Percentiles rank a stretch among this genome's conserved stretches.
Conservation (phyloP, 1,140 invertebrate genomes). For the Cephus cinctus region DNA sequence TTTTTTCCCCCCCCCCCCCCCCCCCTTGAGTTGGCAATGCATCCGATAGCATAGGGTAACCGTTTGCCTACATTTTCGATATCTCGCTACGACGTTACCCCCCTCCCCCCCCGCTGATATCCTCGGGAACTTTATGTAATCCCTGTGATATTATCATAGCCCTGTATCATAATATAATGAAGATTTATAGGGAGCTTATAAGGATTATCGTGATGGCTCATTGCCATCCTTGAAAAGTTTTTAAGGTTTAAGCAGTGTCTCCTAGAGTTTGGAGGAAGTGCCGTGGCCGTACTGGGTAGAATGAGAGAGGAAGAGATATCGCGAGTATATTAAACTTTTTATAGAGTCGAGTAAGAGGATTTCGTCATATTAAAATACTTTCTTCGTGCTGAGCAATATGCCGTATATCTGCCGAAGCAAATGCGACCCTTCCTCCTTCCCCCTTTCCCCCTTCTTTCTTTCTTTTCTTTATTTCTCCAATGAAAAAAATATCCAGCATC, state of each 20-base stretch:
- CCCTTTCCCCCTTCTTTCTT: slow-evolving; percentile 8
- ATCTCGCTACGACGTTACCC: too few relatives aligned
- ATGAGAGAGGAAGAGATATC: slow-evolving; percentile 8
- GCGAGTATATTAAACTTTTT: slow-evolving; percentile 40
- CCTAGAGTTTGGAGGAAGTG: neutral
- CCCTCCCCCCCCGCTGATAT: too few relatives aligned
- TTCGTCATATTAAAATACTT: slow-evolving; percentile 36
- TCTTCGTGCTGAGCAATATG: neutral
- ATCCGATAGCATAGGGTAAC: too few relatives aligned
- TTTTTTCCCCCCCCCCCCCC: neutral
- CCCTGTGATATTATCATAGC: too few relatives aligned
- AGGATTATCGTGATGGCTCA: slow-evolving; percentile 41
- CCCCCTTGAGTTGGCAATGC: too few relatives aligned
- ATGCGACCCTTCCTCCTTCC: slow-evolving; percentile 5
- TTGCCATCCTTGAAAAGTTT: slow-evolving; percentile 36
- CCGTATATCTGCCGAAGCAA: neutral
- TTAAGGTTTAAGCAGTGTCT: slow-evolving; percentile 27
- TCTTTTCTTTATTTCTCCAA: slow-evolving; percentile 7
- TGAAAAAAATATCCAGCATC: too few relatives aligned
- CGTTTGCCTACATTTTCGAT: too few relatives aligned
- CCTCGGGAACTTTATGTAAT: too few relatives aligned
- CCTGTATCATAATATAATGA: slow-evolving; percentile 39
- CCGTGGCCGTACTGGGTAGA: neutral
- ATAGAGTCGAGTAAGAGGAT: slow-evolving; percentile 34
- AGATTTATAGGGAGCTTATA: slow-evolving; percentile 41